Evolutionary conservation across 2,888 invertebrate species (phyloP), one percentile per base, ranked within the genome.

Genomic region (Syrista parreyssii): DNA sequence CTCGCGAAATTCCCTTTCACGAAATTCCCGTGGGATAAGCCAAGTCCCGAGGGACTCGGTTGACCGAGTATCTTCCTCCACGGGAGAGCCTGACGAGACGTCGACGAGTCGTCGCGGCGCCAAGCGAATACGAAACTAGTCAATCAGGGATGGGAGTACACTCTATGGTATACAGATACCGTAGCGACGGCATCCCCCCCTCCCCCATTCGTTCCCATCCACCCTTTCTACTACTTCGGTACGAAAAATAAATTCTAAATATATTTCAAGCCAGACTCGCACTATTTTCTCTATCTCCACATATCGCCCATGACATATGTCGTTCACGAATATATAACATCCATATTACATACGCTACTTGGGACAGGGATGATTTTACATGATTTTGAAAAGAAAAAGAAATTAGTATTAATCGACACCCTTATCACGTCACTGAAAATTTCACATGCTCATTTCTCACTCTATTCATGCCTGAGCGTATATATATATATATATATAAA

Each of bases 31-130:
- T 2, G 55, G 9, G 76, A n/a, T 69, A 75, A 32, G 73, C 72
- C 76, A 35, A 68, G 31, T 68, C 35, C 73, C 40, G 74, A 40
- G 12, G 71, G 55, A 55, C 23, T 55, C 55, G 71, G 33, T 23
- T 31, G 71, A 71, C 55, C 76, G n/a, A 72, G 71, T 33, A 33
- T 75, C 72, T 35, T 76, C n/a, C 30, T 73, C 30, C 35, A 35
- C 77, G 68, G 69, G 55, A 68, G 36, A 35, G 71, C 30, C 71
- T 75, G 77, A 77, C 75, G 69, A 75, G 75, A 40, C 75, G 74
- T 77, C 75, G 68, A 77, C 73, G 71, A 75, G 74, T 75, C 77
- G 69, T 55, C 69, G 69, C 34, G 77, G 69, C 30, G 68, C 55
- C 71, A 40, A 69, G 69, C 36, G 75, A 77, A 75, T 75, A 75